phyloP scores from a whole-genome alignment of 2,888 invertebrate genomes.

The Rhingia campestris region DNA sequence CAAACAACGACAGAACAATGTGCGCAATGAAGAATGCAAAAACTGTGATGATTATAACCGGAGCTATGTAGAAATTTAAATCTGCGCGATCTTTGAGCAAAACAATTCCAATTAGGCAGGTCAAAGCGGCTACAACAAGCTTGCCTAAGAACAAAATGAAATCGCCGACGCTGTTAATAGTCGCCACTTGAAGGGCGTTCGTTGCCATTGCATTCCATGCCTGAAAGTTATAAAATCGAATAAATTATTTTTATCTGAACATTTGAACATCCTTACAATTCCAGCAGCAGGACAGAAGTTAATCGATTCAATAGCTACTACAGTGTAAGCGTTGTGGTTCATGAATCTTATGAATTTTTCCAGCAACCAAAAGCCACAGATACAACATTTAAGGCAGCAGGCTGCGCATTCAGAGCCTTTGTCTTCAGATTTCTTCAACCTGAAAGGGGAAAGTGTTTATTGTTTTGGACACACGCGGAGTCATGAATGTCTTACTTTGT shows the following conservation, averaged over 20 bases:
- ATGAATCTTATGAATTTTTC: conserved; percentile 96
- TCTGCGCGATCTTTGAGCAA: conserved; percentile 89
- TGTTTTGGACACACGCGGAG: neutral
- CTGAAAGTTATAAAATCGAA: conserved; percentile 83
- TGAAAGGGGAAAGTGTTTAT: conserved; percentile 77
- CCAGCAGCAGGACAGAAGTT: conserved; percentile 95
- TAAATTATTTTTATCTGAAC: neutral
- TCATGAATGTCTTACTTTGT: conserved; percentile 88
- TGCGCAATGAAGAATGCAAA: conserved; percentile 97
- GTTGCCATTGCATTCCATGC: conserved; percentile 93
- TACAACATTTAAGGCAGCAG: conserved; percentile 91
- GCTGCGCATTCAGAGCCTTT: conserved; percentile 89
- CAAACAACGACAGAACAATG: conserved; percentile 95
- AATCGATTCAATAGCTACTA: conserved; percentile 95
- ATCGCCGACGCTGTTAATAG: conserved; percentile 96
- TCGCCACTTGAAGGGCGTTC: conserved; percentile 93
- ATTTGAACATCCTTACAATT: conserved; percentile 85
- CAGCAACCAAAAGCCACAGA: conserved; percentile 94
- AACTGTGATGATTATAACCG: conserved; percentile 91
- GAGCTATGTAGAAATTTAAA: conserved; percentile 92
- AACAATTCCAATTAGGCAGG: conserved; percentile 90
- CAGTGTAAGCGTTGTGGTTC: conserved; percentile 97
- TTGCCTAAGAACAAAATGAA: conserved; percentile 96
- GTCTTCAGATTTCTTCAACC: conserved; percentile 87
- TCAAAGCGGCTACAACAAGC: conserved; percentile 89